These are phyloP conservation scores for Synanthedon tipuliformis DNA, from an alignment of 2,888 invertebrate genomes.

Conservation along the genomic window DNA sequence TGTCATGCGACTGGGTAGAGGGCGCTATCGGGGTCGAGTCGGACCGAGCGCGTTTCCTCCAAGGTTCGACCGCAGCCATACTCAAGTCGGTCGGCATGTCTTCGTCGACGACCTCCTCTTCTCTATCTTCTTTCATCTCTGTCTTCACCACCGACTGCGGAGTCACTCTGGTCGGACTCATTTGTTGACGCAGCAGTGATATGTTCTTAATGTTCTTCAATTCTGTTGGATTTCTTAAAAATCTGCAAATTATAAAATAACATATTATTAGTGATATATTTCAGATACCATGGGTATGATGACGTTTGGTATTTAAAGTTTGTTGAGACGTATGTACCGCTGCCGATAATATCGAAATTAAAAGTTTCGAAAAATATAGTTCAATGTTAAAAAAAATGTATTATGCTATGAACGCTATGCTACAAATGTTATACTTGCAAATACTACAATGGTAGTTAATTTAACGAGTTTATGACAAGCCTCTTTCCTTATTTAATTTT, in stretches of 20 bases:
- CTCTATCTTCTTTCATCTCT: conserved; percentile 61
- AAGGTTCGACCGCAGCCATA: conserved; percentile 66
- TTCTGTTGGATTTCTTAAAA: conserved; percentile 92
- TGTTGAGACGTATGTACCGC: no score
- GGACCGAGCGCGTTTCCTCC: conserved; percentile 55
- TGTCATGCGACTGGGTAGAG: conserved; percentile 40
- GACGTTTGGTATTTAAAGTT: no score
- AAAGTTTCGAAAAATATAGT: no score
- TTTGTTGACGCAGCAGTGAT: conserved; percentile 85
- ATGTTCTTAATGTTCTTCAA: conserved; percentile 95
- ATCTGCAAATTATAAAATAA: conserved; percentile 64
- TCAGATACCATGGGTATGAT: no score
- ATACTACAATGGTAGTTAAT: no score
- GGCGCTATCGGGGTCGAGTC: conserved; percentile 23
- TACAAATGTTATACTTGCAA: no score
- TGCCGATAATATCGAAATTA: no score
- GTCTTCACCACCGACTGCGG: conserved; percentile 51
- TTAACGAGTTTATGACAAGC: no score
- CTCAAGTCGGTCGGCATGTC: conserved; percentile 80
- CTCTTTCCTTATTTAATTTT: no score
- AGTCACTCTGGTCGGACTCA: conserved; percentile 72
- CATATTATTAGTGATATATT: no score
- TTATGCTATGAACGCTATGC: no score
- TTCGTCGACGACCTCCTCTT: conserved; percentile 68
- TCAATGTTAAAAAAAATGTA: no score